Conservation (phyloP, 92 coral and sea anemone species). For the Metridium senile region DNA sequence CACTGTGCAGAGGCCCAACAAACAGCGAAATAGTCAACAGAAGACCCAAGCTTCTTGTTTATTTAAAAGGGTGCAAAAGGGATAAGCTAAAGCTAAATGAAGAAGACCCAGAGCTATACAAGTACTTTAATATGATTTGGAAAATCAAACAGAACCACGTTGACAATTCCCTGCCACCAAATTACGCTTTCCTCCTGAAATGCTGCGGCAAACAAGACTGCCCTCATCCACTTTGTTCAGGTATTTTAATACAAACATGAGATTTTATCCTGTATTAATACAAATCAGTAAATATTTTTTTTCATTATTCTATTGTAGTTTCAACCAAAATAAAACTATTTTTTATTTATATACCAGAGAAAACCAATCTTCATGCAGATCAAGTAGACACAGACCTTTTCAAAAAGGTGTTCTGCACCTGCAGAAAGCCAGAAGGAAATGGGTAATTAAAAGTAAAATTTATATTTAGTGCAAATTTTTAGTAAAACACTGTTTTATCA, state of each 20-base stretch:
- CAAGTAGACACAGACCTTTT: neutral
- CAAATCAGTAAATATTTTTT: no score
- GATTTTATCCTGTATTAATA: no score
- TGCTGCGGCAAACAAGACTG: constrained; percentile 39
- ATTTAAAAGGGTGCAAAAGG: constrained; percentile 44
- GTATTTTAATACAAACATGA: no score
- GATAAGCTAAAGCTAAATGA: constrained; percentile 24
- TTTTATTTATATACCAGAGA: no score
- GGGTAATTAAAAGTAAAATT: neutral
- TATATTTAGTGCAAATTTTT: no score
- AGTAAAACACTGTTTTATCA: neutral
- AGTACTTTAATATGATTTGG: constrained; percentile 39
- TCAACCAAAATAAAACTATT: no score
- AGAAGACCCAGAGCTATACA: constrained; percentile 30
- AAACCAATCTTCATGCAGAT: neutral
- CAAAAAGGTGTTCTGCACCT: constrained; percentile 17
- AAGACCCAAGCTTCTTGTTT: constrained; percentile 33
- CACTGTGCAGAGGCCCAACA: constrained; percentile 43
- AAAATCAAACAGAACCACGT: constrained; percentile 33
- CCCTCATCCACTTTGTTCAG: constrained; percentile 44
- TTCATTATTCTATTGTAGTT: no score
- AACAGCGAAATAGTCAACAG: neutral
- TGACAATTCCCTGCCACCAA: constrained; percentile 32
- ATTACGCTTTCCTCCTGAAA: constrained; percentile 47
- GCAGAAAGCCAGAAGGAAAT: constrained; percentile 30